Evolutionary conservation across 1,140 invertebrate genomes (phyloP).

Genomic region (Papilio dardanus): DNA sequence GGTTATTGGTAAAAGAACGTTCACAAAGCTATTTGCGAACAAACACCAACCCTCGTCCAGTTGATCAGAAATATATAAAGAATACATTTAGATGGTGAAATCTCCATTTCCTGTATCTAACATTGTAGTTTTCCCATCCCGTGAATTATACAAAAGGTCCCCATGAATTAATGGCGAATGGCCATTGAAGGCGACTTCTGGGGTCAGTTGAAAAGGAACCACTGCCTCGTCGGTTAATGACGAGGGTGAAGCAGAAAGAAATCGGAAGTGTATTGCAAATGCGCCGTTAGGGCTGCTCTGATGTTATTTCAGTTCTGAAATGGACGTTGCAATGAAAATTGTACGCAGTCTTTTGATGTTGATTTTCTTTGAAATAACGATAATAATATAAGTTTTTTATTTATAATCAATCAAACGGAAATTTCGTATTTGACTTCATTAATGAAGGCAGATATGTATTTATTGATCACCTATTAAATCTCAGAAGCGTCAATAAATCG

Average conservation of each 20-base stretch:
- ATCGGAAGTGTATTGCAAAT: conserved; percentile 56
- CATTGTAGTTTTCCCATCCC: conserved; percentile 48
- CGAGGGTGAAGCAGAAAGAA: conserved; percentile 54
- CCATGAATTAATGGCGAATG: conserved; percentile 55
- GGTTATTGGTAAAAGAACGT: neutral
- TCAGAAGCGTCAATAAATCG: too few relatives aligned
- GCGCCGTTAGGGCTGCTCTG: conserved; percentile 43
- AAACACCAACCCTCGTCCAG: conserved; percentile 14
- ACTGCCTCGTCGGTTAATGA: conserved; percentile 61
- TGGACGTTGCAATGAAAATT: conserved; percentile 33
- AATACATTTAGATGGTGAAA: conserved; percentile 57
- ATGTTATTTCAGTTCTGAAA: conserved; percentile 41
- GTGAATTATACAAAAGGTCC: conserved; percentile 51
- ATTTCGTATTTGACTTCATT: neutral
- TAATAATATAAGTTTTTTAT: neutral
- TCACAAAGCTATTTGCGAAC: conserved; percentile 1
- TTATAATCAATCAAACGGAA: neutral
- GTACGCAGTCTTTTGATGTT: neutral
- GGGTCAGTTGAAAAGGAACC: conserved; percentile 56
- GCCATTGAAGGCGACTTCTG: conserved; percentile 58
- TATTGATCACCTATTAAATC: neutral
- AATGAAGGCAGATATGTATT: neutral
- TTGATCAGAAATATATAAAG: conserved; percentile 59
- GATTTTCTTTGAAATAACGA: neutral
- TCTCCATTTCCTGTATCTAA: conserved; percentile 52